Conservation (phyloP, 2,888 invertebrate species). For the Mycogona germanica region DNA sequence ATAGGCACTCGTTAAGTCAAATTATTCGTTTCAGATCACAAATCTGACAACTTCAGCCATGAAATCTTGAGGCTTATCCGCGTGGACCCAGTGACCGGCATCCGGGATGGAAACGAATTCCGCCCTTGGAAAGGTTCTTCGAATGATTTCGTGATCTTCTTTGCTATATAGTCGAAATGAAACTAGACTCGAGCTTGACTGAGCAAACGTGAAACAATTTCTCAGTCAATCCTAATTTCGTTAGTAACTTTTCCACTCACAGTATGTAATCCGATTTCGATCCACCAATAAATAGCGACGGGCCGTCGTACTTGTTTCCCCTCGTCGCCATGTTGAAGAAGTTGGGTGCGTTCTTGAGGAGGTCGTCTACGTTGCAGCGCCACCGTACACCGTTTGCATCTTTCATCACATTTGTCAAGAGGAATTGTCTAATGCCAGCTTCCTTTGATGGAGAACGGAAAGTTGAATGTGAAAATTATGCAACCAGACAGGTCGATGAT, state of each 20-base stretch:
- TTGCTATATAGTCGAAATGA: conserved; percentile 16
- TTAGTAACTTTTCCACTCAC: conserved; percentile 37
- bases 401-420: conserved; percentile 66
- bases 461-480: no score
- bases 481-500: background rate
- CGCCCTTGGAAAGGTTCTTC: conserved; percentile 33
- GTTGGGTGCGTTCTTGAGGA: conserved; percentile 50
- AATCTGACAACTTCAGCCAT: conserved; percentile 29
- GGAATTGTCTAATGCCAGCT: conserved; percentile 46
- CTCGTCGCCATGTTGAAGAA: conserved; percentile 51
- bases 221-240: background rate
- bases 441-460: conserved; percentile 36
- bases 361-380: conserved; percentile 63
- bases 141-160: conserved; percentile 26
- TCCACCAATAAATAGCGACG: conserved; percentile 74
- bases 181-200: background rate
- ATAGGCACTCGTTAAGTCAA: no score
- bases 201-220: background rate
- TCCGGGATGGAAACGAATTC: conserved; percentile 32
- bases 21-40: conserved; percentile 22
- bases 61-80: conserved; percentile 38
- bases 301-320: conserved; percentile 45
- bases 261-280: conserved; percentile 36
- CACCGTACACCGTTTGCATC: conserved; percentile 53
- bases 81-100: conserved; percentile 42